A percentile compares a stretch with the other conserved stretches of the same genome.
Conservation (phyloP, 2,113 vertebrate genomes). For the Hemiscyllium ocellatum region DNA sequence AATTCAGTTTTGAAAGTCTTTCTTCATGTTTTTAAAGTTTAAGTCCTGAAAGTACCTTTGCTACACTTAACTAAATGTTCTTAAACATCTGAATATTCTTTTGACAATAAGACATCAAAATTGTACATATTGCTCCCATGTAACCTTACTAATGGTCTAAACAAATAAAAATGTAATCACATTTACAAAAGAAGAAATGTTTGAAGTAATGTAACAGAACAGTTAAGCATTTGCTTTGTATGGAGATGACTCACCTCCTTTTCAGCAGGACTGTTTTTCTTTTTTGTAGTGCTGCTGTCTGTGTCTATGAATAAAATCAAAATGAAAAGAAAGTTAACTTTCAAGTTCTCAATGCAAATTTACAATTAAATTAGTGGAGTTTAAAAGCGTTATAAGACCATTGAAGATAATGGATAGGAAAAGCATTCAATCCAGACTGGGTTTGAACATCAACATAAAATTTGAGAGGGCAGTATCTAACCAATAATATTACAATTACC, state of each 20-base stretch:
- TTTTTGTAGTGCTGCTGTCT: neutral
- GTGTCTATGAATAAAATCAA: neutral
- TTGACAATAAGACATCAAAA: neutral
- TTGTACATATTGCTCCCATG: neutral
- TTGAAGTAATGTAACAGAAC: neutral
- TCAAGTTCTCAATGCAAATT: neutral
- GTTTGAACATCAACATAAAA: neutral
- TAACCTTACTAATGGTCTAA: neutral
- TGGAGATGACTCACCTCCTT: conserved; percentile 2
- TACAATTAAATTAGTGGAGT: neutral
- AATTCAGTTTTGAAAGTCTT: neutral
- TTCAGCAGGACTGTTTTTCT: neutral
- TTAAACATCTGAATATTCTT: neutral
- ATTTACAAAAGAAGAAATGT: neutral
- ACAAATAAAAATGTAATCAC: neutral
- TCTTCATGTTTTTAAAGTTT: neutral
- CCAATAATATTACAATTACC: neutral
- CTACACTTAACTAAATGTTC: neutral
- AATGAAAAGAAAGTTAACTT: neutral
- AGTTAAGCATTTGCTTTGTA: neutral
- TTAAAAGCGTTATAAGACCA: neutral
- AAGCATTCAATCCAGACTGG: neutral
- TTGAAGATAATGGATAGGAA: neutral
- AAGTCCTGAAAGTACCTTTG: neutral
- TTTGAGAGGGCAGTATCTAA: neutral